A percentile compares a stretch with the other conserved stretches of the same genome.
These are phyloP conservation scores for Scaptomyza caliginosa DNA, from an alignment of 2,888 invertebrate genomes.

Conservation along the genomic window DNA sequence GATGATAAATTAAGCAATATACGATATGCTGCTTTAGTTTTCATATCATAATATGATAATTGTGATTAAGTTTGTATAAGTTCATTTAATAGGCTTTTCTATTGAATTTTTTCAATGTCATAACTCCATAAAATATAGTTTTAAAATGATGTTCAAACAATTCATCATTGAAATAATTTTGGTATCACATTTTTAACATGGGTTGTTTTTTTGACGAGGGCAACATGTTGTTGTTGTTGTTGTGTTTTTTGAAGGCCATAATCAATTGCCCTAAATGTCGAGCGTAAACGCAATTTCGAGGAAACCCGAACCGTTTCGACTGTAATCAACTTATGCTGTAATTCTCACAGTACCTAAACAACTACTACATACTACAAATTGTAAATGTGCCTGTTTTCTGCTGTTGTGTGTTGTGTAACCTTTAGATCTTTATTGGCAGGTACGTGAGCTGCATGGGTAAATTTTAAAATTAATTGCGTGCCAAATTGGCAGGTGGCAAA, in stretches of 20 bases:
- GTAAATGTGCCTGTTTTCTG: neutral
- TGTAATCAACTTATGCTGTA: slow-evolving; percentile 16
- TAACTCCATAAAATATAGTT: neutral
- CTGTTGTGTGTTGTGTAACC: slow-evolving; percentile 1
- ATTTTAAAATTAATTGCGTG: slow-evolving; percentile 33
- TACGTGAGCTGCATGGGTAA: slow-evolving; percentile 36
- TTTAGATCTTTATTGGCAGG: slow-evolving; percentile 20
- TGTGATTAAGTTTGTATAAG: too few relatives aligned
- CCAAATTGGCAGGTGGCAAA: slow-evolving; percentile 15
- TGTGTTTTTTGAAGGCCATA: neutral
- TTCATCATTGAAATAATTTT: neutral
- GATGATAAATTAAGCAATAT: neutral
- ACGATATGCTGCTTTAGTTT: neutral
- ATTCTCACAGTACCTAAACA: slow-evolving; percentile 1
- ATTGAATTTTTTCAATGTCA: too few relatives aligned
- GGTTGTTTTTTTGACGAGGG: slow-evolving; percentile 1
- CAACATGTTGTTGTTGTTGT: neutral
- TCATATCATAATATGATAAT: neutral
- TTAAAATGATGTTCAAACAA: neutral
- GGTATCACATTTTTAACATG: neutral
- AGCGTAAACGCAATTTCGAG: slow-evolving; percentile 4
- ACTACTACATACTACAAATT: slow-evolving; percentile 5
- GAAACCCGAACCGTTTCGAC: neutral
- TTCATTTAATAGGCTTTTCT: too few relatives aligned
- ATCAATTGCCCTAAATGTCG: neutral